A percentile compares a stretch with the other conserved stretches of the same genome.
These are phyloP conservation scores for Trichechus manatus DNA, from an alignment of 2,113 vertebrate species.

Conservation along the genomic window DNA sequence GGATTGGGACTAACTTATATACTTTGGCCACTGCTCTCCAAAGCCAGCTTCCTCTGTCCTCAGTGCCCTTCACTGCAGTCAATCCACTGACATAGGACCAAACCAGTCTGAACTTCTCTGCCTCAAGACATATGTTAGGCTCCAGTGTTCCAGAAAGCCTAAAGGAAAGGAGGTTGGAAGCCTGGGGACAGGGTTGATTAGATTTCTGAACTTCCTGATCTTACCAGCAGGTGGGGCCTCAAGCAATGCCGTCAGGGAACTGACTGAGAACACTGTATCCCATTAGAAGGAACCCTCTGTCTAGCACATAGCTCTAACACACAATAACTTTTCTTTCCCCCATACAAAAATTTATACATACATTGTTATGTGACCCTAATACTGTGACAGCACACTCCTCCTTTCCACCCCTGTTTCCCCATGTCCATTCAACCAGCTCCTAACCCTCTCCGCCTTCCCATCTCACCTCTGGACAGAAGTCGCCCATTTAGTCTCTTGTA, in stretches of 20 bases:
- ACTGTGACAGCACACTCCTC: too few species aligned
- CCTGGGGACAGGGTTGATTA: background rate
- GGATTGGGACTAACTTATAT: background rate
- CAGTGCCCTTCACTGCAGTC: background rate
- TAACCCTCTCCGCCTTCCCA: too few species aligned
- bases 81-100: background rate
- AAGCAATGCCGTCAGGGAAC: background rate
- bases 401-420: too few species aligned
- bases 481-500: too few species aligned
- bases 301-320: background rate
- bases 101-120: background rate
- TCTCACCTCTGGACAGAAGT: too few species aligned
- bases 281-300: background rate
- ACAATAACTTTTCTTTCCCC: background rate
- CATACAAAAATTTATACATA: too few species aligned
- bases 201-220: background rate
- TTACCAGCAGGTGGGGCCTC: conserved; percentile 60
- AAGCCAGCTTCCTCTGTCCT: background rate
- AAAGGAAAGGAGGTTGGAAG: background rate
- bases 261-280: background rate
- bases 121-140: background rate
- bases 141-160: too few species aligned
- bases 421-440: too few species aligned
- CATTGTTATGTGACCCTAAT: too few species aligned
- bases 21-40: background rate